Evolutionary conservation across 2,797 vertebrate genomes (phyloP).

Genomic region (Ara ararauna): DNA sequence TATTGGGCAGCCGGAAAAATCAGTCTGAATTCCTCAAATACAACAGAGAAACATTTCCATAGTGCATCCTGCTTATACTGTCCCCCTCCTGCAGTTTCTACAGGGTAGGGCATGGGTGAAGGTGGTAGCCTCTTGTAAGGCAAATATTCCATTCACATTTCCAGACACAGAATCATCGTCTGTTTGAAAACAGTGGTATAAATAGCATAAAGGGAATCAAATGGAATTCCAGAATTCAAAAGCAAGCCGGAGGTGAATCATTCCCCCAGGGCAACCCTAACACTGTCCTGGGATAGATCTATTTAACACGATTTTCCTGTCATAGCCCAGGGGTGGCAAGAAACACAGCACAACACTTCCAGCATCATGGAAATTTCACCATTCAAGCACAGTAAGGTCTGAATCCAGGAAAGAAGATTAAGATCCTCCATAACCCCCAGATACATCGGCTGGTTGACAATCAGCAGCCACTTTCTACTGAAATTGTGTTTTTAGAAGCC

Average conservation of each 20-base stretch:
- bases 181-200: background rate
- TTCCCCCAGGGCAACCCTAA: background rate
- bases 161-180: background rate
- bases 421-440: background rate
- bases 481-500: background rate
- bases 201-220: background rate
- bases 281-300: too few relatives aligned
- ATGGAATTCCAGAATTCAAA: background rate
- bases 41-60: background rate
- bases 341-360: background rate
- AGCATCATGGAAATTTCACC: background rate
- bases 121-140: background rate
- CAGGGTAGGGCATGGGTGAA: background rate
- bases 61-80: accelerated
- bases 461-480: background rate
- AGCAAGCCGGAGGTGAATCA: background rate
- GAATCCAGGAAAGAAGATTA: background rate
- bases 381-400: background rate
- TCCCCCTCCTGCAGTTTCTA: background rate
- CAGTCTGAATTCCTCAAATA: background rate
- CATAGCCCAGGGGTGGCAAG: background rate
- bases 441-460: accelerated
- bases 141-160: background rate
- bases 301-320: too few relatives aligned
- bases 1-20: background rate